Conservation (phyloP, 1,140 invertebrate species). For the Pseudomyrmex sp. region DNA sequence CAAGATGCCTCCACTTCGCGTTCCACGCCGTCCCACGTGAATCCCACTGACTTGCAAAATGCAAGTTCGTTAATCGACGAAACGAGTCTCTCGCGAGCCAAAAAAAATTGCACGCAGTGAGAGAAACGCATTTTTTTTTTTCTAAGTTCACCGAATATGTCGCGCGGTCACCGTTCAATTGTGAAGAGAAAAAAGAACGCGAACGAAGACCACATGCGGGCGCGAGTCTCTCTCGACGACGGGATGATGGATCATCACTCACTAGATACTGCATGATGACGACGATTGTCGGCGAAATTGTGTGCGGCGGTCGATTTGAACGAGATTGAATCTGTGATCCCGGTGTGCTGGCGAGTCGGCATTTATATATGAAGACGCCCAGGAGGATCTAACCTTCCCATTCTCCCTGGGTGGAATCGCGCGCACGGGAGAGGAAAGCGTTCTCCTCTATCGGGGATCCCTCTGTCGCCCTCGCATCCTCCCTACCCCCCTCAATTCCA, state of each 20-base stretch:
- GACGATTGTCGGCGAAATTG: slow-evolving; percentile 64
- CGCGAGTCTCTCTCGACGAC: background rate
- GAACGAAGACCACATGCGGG: background rate
- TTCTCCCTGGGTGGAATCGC: slow-evolving; percentile 66
- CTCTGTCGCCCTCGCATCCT: slow-evolving; percentile 68
- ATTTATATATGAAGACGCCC: slow-evolving; percentile 82
- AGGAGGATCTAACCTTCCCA: slow-evolving; percentile 81
- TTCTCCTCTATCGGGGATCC: slow-evolving; percentile 64
- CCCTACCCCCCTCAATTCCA: slow-evolving; percentile 68
- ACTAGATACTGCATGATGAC: slow-evolving; percentile 81
- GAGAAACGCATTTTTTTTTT: background rate
- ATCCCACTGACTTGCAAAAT: background rate
- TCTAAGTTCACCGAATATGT: slow-evolving; percentile 2
- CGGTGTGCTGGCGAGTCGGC: slow-evolving; percentile 75
- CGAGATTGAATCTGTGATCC: slow-evolving; percentile 80
- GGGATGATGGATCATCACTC: slow-evolving; percentile 72
- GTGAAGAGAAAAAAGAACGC: background rate
- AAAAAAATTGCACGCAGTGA: background rate
- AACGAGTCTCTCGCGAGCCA: no score
- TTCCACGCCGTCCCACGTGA: slow-evolving; percentile 1
- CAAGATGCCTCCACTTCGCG: background rate
- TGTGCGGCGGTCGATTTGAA: slow-evolving; percentile 75
- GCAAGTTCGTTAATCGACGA: background rate
- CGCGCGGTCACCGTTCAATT: background rate
- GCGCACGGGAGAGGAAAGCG: slow-evolving; percentile 60